Conservation (phyloP, 2,113 vertebrate species). For the Alethe castanea region DNA sequence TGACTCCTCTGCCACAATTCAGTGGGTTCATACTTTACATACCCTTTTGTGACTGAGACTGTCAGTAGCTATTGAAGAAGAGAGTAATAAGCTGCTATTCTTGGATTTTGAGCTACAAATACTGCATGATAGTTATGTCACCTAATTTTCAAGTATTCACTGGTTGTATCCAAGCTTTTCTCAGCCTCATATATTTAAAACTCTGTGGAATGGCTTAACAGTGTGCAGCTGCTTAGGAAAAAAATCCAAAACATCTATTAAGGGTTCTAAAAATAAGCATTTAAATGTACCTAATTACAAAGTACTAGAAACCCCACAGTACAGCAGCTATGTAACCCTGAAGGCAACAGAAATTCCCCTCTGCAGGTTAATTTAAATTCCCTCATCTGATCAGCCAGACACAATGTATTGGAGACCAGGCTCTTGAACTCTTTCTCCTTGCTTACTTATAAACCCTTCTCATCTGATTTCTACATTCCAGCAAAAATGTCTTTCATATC, state of each 20-base stretch:
- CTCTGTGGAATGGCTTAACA: constrained; percentile 39
- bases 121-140: constrained; percentile 32
- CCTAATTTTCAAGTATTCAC: constrained; percentile 58
- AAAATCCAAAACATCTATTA: constrained; percentile 47
- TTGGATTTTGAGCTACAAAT: background rate
- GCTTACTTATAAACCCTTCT: background rate
- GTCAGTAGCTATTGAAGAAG: background rate
- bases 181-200: constrained; percentile 41
- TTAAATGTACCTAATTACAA: constrained; percentile 41
- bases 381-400: background rate
- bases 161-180: constrained; percentile 32
- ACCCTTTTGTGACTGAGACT: background rate
- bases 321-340: background rate
- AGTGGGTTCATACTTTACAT: background rate
- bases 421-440: background rate
- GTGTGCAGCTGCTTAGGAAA: constrained; percentile 49
- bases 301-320: constrained; percentile 9
- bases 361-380: background rate
- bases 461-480: background rate
- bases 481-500: background rate
- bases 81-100: constrained; percentile 44
- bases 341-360: background rate
- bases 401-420: background rate
- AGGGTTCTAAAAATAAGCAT: constrained; percentile 39
- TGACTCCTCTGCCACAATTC: background rate